Evolutionary conservation across 1,140 invertebrate species (phyloP).

Genomic region (Laupala kohalensis): DNA sequence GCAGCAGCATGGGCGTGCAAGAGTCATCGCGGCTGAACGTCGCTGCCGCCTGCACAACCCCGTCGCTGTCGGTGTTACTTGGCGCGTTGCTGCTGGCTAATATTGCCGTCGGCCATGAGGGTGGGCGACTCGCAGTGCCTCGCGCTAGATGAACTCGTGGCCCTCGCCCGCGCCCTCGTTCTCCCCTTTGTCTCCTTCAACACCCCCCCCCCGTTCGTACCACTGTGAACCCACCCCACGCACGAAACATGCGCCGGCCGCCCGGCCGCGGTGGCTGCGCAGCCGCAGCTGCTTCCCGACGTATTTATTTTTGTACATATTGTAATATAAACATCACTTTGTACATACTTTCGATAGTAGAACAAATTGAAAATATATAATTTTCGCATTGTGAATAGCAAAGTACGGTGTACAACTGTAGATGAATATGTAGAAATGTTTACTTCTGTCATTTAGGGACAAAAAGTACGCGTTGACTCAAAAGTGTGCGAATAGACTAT

Average conservation of each 20-base stretch:
- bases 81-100: no score
- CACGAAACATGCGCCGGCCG: no score
- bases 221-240: no score
- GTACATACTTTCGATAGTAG: background rate
- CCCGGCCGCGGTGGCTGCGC: no score
- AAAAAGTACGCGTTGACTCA: background rate
- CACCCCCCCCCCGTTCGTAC: no score
- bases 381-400: background rate
- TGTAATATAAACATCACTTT: background rate
- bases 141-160: background rate
- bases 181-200: no score
- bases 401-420: background rate
- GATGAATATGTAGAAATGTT: background rate
- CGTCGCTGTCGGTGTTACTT: no score
- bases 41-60: no score
- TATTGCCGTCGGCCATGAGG: no score
- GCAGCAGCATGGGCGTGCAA: constrained; percentile 6
- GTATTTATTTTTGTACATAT: background rate
- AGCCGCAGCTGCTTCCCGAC: background rate
- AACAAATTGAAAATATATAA: background rate
- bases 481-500: background rate
- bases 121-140: no score
- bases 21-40: constrained; percentile 8
- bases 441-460: background rate
- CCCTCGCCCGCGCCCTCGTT: no score